Percentiles rank a stretch among this genome's conserved stretches.
These are phyloP conservation scores for Synanthedon vespiformis DNA, from an alignment of 2,888 invertebrate species.

Conservation along the genomic window DNA sequence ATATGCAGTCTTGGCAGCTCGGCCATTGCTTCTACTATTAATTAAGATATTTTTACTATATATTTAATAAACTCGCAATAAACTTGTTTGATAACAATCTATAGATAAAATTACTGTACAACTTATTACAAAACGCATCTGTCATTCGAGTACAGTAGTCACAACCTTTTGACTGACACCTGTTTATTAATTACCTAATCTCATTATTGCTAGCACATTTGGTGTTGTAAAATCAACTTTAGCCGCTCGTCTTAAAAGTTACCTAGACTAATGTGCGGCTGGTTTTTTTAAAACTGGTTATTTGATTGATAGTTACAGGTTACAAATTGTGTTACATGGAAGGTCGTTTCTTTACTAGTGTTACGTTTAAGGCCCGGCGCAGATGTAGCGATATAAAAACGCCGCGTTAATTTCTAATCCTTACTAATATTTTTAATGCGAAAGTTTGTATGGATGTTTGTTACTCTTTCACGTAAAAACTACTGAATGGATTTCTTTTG, in stretches of 20 bases:
- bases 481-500: too few species aligned
- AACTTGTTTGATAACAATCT: too few species aligned
- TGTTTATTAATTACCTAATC: conserved; percentile 8
- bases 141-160: conserved; percentile 13
- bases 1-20: too few species aligned
- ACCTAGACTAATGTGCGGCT: neutral
- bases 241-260: neutral
- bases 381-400: too few species aligned
- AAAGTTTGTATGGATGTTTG: too few species aligned
- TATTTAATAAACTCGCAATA: too few species aligned
- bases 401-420: too few species aligned
- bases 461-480: too few species aligned
- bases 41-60: too few species aligned
- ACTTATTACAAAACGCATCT: conserved; percentile 3
- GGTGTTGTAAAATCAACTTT: conserved; percentile 1
- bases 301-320: conserved; percentile 9
- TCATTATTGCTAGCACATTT: conserved; percentile 1
- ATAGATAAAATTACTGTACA: neutral
- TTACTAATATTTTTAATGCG: too few species aligned
- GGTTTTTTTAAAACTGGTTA: conserved; percentile 7
- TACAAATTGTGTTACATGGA: conserved; percentile 1
- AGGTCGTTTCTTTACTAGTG: conserved; percentile 4
- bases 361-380: neutral
- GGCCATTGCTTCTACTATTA: too few species aligned
- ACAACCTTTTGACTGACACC: conserved; percentile 1